phyloP scores from a whole-genome alignment of 2,888 invertebrate genomes.

The Orgyia antiqua region DNA sequence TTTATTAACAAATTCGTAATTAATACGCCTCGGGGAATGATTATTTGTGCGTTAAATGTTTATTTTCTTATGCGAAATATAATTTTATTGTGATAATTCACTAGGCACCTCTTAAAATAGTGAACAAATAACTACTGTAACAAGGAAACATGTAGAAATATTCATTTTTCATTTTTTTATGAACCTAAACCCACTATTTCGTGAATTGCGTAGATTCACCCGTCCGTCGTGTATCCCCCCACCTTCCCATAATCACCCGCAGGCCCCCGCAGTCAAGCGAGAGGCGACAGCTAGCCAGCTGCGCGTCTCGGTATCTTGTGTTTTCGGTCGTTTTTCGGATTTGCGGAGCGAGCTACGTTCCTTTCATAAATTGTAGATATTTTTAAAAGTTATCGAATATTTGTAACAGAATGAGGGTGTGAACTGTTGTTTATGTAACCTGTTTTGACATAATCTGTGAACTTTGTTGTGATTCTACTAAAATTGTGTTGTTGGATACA shows the following conservation, averaged over 20 bases:
- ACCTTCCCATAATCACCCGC: constrained; percentile 22
- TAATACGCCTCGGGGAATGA: too few species aligned
- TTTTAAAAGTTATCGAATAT: constrained; percentile 48
- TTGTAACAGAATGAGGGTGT: constrained; percentile 43
- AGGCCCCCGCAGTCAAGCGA: constrained; percentile 59
- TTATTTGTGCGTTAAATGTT: too few species aligned
- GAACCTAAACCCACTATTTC: too few species aligned
- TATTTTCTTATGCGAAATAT: too few species aligned
- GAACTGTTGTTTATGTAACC: constrained; percentile 35
- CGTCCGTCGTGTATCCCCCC: constrained; percentile 44
- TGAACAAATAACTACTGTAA: too few species aligned
- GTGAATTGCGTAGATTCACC: constrained; percentile 11
- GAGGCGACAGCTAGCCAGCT: constrained; percentile 66
- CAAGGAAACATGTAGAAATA: too few species aligned
- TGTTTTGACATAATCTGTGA: constrained; percentile 26
- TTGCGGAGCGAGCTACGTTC: constrained; percentile 69
- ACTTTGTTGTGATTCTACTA: constrained; percentile 50
- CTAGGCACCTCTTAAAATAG: too few species aligned
- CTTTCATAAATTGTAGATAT: constrained; percentile 51
- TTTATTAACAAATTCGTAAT: too few species aligned
- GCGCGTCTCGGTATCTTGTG: constrained; percentile 59
- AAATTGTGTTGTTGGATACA: too few species aligned
- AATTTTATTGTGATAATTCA: too few species aligned
- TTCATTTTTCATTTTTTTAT: too few species aligned
- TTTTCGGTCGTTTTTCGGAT: constrained; percentile 74